phyloP scores from a whole-genome alignment of 2,113 vertebrate genomes.

The Ammospiza nelsoni region DNA sequence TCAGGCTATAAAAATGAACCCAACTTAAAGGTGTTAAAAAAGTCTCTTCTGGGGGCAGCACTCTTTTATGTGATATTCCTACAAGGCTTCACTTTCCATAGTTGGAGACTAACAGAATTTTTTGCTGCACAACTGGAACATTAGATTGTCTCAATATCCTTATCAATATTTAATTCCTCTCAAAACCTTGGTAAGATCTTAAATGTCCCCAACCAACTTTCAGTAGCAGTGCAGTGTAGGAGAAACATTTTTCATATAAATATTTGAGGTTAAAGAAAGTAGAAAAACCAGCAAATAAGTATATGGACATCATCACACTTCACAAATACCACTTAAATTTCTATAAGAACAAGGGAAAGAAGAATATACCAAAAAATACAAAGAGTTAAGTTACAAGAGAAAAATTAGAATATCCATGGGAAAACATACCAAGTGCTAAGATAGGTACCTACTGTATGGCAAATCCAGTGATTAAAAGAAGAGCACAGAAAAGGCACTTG shows the following conservation, averaged over 20 bases:
- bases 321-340: background rate
- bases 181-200: background rate
- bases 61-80: background rate
- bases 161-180: background rate
- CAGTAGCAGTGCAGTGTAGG: background rate
- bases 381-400: background rate
- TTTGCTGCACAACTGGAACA: background rate
- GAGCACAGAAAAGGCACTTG: background rate
- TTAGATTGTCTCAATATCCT: background rate
- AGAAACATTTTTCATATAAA: background rate
- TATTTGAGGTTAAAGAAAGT: background rate
- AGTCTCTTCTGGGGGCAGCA: background rate
- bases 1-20: background rate
- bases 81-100: background rate
- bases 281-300: background rate
- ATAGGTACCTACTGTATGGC: background rate
- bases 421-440: background rate
- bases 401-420: background rate
- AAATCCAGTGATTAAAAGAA: background rate
- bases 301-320: background rate
- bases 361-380: background rate
- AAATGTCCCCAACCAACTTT: background rate
- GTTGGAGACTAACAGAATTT: background rate
- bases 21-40: background rate
- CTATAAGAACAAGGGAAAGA: background rate